Conservation (phyloP, 2,797 vertebrate species). For the Borostomias antarcticus region DNA sequence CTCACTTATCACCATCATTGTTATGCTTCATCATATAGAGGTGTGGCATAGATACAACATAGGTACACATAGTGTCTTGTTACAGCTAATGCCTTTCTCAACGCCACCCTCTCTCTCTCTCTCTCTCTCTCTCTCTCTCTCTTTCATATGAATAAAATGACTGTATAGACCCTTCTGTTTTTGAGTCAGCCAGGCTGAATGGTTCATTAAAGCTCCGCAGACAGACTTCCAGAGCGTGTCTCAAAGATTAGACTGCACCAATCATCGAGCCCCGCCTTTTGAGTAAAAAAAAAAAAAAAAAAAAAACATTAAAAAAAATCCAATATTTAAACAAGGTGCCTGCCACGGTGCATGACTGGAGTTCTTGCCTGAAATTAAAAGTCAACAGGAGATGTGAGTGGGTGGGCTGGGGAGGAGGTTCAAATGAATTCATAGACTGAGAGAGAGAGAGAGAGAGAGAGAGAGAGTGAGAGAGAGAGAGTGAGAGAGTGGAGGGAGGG, state of each 20-base stretch:
- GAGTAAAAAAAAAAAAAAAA: background rate
- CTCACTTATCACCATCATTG: no score
- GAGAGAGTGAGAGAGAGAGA: background rate
- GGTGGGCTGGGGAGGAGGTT: background rate
- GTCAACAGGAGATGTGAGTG: background rate
- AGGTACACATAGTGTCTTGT: no score
- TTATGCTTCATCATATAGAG: no score
- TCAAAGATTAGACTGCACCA: conserved; percentile 22
- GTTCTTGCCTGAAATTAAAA: no score
- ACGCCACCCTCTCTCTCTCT: background rate
- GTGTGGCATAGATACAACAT: no score
- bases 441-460: background rate
- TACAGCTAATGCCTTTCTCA: background rate
- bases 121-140: background rate
- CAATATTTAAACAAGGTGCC: background rate
- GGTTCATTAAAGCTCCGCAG: conserved; percentile 39
- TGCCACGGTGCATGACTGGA: no score
- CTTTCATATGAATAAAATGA: conserved; percentile 32
- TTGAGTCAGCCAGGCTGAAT: conserved; percentile 21
- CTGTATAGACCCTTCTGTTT: conserved; percentile 38
- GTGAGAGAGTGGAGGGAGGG: background rate
- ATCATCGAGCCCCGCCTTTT: no score
- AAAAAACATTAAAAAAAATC: background rate
- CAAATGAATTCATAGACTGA: background rate
- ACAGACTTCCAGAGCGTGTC: conserved; percentile 18